Base-by-base conservation (phyloP, 2,888 invertebrate species). In the Drosophila mulleri region DNA sequence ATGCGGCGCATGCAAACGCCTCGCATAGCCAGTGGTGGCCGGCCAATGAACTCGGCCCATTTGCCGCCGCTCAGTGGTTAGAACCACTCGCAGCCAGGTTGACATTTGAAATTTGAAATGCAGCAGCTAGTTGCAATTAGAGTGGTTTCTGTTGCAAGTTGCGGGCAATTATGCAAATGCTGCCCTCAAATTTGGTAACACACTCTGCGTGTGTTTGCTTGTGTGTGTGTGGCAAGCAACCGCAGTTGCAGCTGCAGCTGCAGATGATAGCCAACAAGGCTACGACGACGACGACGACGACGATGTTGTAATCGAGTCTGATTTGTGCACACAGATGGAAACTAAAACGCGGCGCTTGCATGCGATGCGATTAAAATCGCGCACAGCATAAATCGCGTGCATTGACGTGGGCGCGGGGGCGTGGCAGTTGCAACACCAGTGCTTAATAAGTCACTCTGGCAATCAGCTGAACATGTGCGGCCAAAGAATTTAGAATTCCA, bases 91-190 rank as follows among this genome's bases (percentile, higher is more conserved):
- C 50, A 50, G 74, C 53, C 48, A 6, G 41, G 60, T 61, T 75
- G 77, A 71, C 75, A 77, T 79, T 77, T 79, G 45, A 57, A 77
- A 77, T 77, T 70, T 79, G 42, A 53, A 77, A 72, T 75, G 44
- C 32, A 64, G 78, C 72, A 60, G 60, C 63, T 11, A 60, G 60
- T 52, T 70, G 75, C 75, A 75, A 75, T 75, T 75, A 75, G 32
- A 54, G 48, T 57, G 44, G 56, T 47, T 72, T 64, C 64, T 59
- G 58, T 50, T 65, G 61, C 54, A 57, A 44, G 52, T 60, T 57
- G 74, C 8, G 39, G 48, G 69, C 75, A 78, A 78, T 75, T 72
- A 78, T 73, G 73, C 64, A 78, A 75, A 73, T 78, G 78, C 11
- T 52, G 78, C 61, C 65, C 60, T 64, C 50, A 42, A 67, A 80